Evolutionary conservation across 2,888 invertebrate species (phyloP), one percentile per base, ranked within the genome.

Genomic region (Ceramica pisi): DNA sequence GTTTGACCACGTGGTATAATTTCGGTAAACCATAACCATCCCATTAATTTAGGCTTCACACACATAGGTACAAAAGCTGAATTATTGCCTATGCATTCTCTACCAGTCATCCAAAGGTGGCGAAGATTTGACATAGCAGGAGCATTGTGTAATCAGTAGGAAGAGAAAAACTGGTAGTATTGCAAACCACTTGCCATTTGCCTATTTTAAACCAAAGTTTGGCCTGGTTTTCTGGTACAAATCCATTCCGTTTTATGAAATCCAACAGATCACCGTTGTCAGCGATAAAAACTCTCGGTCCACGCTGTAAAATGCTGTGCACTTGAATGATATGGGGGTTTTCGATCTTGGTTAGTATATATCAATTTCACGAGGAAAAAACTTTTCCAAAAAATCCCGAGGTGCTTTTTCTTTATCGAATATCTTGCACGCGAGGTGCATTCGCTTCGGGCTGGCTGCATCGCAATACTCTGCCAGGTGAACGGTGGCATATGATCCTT

Each of bases 281-380:
- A 21, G 99, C 99, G 86, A 98, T 98, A 92, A 98, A 98, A 61
- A 98, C 98, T 88, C 98, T 96, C 14, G 98, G 97, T 4, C 98
- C 98, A 76, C 98, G 96, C 89, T 98, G 98, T 71, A 98, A 94
- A 82, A 98, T 98, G 90, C 98, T 98, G 90, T 98, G 98, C 38
- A 99, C 98, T 96, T 98, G 98, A 82, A 99, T 98, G 60, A 99
- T 98, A 90, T 99, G 98, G 10, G 98, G 98, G 94, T 99, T 99
- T 91, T 98, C 98, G 82, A 99, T 97, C 92, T 98, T 97, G 38
- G 98, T 98, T 75, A 99, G 94, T 84, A 99, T n/a, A n/a, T 98
- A 86, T 99, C 98, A 84, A 99, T 96, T 96, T 99, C 99, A 74
- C 99, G 97, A 41, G 99, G 99, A 88, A 99, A 98, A 95, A 99